Evolutionary conservation across 2,113 vertebrate genomes (phyloP).

Genomic region (Spilogale gracilis): DNA sequence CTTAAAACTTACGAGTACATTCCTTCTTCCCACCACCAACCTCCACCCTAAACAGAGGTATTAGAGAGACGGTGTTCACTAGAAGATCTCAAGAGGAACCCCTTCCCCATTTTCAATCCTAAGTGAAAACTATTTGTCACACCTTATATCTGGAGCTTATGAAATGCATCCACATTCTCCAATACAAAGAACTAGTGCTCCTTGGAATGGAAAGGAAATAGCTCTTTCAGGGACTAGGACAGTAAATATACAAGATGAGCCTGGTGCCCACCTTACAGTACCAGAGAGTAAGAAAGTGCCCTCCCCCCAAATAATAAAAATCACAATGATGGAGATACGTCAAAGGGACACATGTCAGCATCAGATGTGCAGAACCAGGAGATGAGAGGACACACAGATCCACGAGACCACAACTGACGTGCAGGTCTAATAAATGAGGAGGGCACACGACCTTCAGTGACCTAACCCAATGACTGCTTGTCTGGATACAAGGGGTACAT

Average conservation of each 20-base stretch:
- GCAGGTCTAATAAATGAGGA: neutral
- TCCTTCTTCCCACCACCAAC: neutral
- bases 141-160: neutral
- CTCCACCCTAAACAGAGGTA: neutral
- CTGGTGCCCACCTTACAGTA: neutral
- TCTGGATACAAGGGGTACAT: neutral
- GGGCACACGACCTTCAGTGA: neutral
- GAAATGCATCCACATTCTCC: neutral
- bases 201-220: neutral
- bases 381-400: neutral
- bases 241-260: neutral
- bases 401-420: neutral
- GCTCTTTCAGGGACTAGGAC: neutral
- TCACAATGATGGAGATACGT: neutral
- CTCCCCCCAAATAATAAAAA: neutral
- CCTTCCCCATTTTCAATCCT: neutral
- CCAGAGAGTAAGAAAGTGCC: neutral
- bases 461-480: neutral
- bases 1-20: neutral
- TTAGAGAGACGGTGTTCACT: neutral
- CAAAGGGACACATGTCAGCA: neutral
- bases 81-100: neutral
- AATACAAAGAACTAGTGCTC: neutral
- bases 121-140: neutral
- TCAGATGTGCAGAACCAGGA: neutral